Evolutionary conservation across 2,888 invertebrate genomes (phyloP).

Genomic region (Microctonus aethiopoides): DNA sequence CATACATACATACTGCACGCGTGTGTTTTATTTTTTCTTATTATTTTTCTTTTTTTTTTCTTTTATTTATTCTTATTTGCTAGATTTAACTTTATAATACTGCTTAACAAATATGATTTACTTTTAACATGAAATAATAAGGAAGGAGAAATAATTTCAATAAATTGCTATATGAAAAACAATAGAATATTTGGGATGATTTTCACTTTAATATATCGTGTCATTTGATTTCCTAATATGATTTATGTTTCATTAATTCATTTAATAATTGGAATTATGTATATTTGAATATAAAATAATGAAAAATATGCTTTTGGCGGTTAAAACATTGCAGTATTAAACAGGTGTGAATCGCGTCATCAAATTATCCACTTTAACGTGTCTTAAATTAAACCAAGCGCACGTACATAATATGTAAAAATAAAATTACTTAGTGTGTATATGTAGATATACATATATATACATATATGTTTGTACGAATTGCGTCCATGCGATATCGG

Average conservation of each 20-base stretch:
- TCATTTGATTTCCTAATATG: too few species aligned
- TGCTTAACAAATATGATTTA: too few species aligned
- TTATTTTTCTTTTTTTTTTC: background rate
- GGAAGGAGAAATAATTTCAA: too few species aligned
- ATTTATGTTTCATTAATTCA: too few species aligned
- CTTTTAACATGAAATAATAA: too few species aligned
- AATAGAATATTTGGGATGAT: too few species aligned
- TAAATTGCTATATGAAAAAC: too few species aligned
- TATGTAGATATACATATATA: background rate
- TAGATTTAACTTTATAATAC: background rate
- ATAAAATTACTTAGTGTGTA: background rate
- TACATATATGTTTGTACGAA: background rate
- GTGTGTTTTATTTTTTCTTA: background rate
- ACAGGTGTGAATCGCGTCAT: background rate
- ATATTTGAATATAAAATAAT: too few species aligned
- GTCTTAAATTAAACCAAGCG: background rate
- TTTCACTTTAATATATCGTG: too few species aligned
- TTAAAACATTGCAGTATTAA: background rate
- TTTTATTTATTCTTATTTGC: background rate
- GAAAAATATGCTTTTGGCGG: background rate
- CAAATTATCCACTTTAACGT: background rate
- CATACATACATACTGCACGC: too few species aligned
- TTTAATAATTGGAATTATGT: too few species aligned
- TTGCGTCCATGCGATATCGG: constrained; percentile 41
- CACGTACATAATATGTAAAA: background rate